Percentiles rank a stretch among this genome's conserved stretches.
Evolutionary conservation across 2,888 invertebrate species (phyloP).

Genomic region (Orchesella flavescens): DNA sequence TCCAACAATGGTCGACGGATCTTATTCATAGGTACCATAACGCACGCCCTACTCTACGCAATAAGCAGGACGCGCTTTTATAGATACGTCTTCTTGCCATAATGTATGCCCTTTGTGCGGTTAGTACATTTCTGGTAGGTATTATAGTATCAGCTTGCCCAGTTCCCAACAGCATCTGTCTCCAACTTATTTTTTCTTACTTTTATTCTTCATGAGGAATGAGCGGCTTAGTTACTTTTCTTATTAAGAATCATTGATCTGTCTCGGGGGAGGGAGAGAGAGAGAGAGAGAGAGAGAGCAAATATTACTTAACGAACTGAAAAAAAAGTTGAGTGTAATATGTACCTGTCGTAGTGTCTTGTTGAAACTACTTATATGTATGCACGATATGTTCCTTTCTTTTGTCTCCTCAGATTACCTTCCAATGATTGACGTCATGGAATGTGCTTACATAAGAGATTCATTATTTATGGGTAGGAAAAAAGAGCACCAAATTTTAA

Average conservation of each 20-base stretch:
- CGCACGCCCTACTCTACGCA: too few relatives aligned
- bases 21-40: background rate
- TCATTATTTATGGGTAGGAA: conserved; percentile 19
- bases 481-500: background rate
- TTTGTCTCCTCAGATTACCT: conserved; percentile 48
- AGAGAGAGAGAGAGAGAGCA: conserved; percentile 9
- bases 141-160: too few relatives aligned
- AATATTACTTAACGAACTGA: conserved; percentile 52
- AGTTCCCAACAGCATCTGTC: background rate
- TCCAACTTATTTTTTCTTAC: background rate
- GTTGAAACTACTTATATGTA: background rate
- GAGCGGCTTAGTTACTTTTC: conserved; percentile 40
- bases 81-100: too few relatives aligned
- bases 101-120: too few relatives aligned
- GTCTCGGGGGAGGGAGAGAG: background rate
- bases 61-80: too few relatives aligned
- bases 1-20: background rate
- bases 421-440: conserved; percentile 38
- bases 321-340: conserved; percentile 15
- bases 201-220: conserved; percentile 32
- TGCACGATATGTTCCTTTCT: background rate
- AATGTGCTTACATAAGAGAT: conserved; percentile 32
- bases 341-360: conserved; percentile 34
- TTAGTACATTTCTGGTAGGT: too few relatives aligned
- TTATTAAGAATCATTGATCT: conserved; percentile 37